Conservation (phyloP, 2,113 vertebrate species). For the Tragelaphus scriptus region DNA sequence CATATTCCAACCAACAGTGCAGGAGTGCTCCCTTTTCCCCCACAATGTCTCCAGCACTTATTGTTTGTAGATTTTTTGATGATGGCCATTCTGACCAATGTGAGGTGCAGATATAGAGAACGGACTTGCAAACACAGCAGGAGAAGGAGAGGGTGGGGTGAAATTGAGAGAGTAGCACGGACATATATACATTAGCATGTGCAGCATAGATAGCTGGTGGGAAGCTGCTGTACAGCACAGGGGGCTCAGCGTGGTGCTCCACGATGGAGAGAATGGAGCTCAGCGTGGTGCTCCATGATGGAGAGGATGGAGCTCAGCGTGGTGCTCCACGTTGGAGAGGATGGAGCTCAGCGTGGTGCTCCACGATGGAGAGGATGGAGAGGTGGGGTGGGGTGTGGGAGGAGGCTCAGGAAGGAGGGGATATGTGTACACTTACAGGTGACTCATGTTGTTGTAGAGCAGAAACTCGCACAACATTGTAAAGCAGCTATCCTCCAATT, state of each 20-base stretch:
- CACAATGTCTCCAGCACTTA: not conserved
- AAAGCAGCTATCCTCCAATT: not conserved
- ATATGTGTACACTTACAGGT: not conserved
- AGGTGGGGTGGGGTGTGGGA: not conserved
- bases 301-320: not conserved
- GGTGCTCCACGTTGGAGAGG: not conserved
- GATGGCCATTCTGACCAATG: not conserved
- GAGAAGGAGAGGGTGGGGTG: not conserved
- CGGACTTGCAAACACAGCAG: not conserved
- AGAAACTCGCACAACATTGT: not conserved
- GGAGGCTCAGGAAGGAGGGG: not conserved
- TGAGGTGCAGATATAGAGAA: not conserved
- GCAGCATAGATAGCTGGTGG: not conserved
- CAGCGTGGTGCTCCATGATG: no score
- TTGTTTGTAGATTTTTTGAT: not conserved
- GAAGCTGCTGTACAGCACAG: fast-evolving
- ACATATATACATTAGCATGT: not conserved
- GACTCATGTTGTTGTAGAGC: not conserved
- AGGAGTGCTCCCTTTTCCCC: not conserved
- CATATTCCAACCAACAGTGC: not conserved
- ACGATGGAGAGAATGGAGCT: not conserved
- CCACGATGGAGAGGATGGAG: not conserved
- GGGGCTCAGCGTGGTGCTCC: not conserved
- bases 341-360: not conserved
- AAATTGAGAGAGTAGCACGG: not conserved